A percentile compares a stretch with the other conserved stretches of the same genome.
These are phyloP conservation scores for Megaceryle torquata DNA, from an alignment of 2,113 vertebrate genomes.

Conservation along the genomic window DNA sequence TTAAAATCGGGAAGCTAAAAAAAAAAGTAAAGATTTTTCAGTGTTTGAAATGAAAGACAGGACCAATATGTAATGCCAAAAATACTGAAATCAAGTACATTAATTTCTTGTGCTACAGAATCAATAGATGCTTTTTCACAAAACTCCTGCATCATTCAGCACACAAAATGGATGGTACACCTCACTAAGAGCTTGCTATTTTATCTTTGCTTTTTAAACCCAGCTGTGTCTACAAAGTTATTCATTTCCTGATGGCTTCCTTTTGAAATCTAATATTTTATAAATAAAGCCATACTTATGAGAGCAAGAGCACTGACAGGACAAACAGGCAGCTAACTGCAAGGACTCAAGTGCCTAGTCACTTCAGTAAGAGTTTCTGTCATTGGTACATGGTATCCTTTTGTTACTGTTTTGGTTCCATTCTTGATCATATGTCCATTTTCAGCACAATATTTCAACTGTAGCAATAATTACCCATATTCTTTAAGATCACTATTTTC, in stretches of 20 bases:
- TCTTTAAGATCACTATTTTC: neutral
- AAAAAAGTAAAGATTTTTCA: neutral
- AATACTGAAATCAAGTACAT: neutral
- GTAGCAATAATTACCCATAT: neutral
- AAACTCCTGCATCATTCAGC: neutral
- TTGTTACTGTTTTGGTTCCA: neutral
- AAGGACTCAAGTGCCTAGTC: neutral
- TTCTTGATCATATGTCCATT: neutral
- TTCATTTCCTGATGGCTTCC: constrained; percentile 7
- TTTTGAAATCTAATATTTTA: constrained; percentile 3
- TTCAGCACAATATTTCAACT: neutral
- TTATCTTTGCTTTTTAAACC: neutral
- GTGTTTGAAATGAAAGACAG: neutral
- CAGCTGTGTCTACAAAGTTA: neutral
- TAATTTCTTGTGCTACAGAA: neutral
- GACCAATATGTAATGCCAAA: rapidly evolving
- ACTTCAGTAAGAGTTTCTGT: neutral
- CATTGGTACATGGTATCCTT: neutral
- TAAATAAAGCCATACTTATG: neutral
- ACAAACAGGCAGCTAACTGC: neutral
- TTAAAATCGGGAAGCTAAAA: neutral
- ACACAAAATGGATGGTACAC: neutral
- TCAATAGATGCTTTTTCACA: neutral
- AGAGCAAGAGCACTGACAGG: neutral
- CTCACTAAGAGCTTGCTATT: neutral